These are phyloP conservation scores for Plebejus anna DNA, from an alignment of 2,888 invertebrate species.

Conservation along the genomic window DNA sequence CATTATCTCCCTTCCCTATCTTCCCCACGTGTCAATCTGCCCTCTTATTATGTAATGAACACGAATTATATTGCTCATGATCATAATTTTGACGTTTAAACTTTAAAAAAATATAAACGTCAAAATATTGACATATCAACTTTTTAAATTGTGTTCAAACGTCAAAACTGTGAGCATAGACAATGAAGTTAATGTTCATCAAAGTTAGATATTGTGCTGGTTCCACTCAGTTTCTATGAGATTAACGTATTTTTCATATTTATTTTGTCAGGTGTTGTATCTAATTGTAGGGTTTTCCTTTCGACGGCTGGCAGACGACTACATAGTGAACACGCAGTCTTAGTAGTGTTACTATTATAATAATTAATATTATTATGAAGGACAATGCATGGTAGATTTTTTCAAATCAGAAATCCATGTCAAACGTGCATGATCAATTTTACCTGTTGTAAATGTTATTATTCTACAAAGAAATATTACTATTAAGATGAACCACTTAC, in stretches of 20 bases:
- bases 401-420: constrained; percentile 27
- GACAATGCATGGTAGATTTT: constrained; percentile 25
- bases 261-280: constrained; percentile 8
- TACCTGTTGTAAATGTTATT: constrained; percentile 36
- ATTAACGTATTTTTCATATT: constrained; percentile 14
- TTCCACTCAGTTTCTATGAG: constrained; percentile 5
- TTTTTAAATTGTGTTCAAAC: not conserved
- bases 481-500: constrained; percentile 19
- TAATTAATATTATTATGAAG: constrained; percentile 33
- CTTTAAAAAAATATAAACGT: not conserved
- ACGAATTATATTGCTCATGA: not conserved
- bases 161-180: not conserved
- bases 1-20: constrained; percentile 23
- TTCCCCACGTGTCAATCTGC: constrained; percentile 17
- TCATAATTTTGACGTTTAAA: not conserved
- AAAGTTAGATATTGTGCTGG: not conserved
- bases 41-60: not conserved
- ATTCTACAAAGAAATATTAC: constrained; percentile 28
- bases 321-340: constrained; percentile 13
- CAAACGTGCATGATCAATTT: constrained; percentile 32
- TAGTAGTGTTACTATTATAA: constrained; percentile 32
- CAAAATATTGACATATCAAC: not conserved
- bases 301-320: not conserved
- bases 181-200: not conserved
- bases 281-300: constrained; percentile 21